A percentile compares a stretch with the other conserved stretches of the same genome.
Conservation (phyloP, 2,888 invertebrate genomes). For the Megalurothrips usitatus region DNA sequence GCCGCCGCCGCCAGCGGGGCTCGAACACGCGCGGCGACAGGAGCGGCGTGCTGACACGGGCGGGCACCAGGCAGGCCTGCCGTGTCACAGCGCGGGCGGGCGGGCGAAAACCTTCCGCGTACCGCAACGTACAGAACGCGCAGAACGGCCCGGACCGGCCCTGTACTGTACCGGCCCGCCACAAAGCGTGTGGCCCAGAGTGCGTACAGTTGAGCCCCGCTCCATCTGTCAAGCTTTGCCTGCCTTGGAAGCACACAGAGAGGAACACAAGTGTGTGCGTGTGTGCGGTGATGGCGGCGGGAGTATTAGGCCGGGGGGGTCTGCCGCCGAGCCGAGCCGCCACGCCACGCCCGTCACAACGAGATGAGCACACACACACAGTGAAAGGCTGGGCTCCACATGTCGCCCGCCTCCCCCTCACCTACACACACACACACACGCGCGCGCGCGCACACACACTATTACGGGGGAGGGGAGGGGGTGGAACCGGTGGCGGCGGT, state of each 20-base stretch:
- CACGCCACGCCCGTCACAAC: neutral
- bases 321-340: neutral
- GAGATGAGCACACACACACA: neutral
- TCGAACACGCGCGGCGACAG: neutral
- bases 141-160: too few relatives aligned
- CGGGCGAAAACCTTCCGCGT: too few relatives aligned
- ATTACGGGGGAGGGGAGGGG: neutral
- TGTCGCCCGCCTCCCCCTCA: neutral
- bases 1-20: neutral
- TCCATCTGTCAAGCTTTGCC: too few relatives aligned
- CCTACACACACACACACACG: neutral
- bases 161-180: too few relatives aligned
- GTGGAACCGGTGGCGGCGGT: neutral
- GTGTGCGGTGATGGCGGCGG: neutral
- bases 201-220: too few relatives aligned
- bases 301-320: neutral
- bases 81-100: too few relatives aligned
- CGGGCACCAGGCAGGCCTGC: neutral
- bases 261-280: too few relatives aligned
- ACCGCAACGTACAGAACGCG: too few relatives aligned
- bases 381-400: constrained; percentile 11
- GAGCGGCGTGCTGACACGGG: neutral
- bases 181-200: too few relatives aligned
- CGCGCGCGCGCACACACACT: neutral
- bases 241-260: neutral